A percentile compares a stretch with the other conserved stretches of the same genome.
phyloP scores from a whole-genome alignment of 2,797 vertebrate genomes.

The Yasuhikotakia modesta region DNA sequence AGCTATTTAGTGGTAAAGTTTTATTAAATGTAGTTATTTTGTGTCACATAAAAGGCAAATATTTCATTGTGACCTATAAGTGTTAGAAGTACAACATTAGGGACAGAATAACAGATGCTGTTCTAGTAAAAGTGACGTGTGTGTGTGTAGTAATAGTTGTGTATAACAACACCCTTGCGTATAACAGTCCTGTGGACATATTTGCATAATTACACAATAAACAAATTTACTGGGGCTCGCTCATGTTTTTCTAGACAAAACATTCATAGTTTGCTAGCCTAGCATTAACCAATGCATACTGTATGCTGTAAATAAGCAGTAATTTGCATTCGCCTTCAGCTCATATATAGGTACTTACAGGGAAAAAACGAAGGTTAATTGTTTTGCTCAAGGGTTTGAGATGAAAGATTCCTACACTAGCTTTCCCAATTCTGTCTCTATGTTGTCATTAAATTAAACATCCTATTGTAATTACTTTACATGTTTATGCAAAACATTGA shows the following conservation, averaged over 20 bases:
- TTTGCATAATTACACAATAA: conserved; percentile 5
- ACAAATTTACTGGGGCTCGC: background rate
- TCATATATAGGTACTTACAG: background rate
- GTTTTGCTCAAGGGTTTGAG: background rate
- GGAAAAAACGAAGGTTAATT: background rate
- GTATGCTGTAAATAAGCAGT: background rate
- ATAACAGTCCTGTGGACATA: background rate
- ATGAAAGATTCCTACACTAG: background rate
- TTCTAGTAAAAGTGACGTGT: too few species aligned
- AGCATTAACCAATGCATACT: background rate
- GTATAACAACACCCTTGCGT: background rate
- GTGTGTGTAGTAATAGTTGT: too few species aligned
- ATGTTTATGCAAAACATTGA: background rate
- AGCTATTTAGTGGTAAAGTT: too few species aligned
- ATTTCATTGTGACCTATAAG: too few species aligned
- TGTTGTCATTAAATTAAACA: background rate
- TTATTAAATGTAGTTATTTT: too few species aligned
- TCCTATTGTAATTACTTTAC: background rate
- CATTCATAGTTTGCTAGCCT: background rate
- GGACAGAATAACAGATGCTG: too few species aligned
- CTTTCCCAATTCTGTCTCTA: background rate
- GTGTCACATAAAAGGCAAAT: too few species aligned
- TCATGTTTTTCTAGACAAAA: background rate
- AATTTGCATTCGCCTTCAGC: background rate
- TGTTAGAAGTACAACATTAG: too few species aligned